Base-by-base conservation (phyloP, 2,113 vertebrate species). In the Platycercus adscitus region DNA sequence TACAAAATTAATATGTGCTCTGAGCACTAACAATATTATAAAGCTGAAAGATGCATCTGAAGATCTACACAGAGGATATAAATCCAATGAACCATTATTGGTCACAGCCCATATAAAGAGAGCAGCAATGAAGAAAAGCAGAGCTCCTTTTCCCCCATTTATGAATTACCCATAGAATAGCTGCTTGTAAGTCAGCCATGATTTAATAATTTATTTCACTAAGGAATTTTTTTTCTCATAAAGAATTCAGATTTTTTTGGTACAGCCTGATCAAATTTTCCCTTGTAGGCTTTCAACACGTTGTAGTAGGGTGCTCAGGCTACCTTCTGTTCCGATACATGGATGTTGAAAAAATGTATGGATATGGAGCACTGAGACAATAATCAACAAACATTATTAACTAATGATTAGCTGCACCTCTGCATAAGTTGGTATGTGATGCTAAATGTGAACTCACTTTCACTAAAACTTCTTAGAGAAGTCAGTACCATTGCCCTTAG, bases 21-120 rank as follows among this genome's bases (percentile, higher is more conserved):
- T 95, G 76, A 89, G 29, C 76, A 77, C 94, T 87, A 81, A 71
- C 91, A 71, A 86, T 92, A 96, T 86, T 85, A 81, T 69, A 82
- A 55, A 69, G 49, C 49, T 94, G 56, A 71, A 82, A 49, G 49
- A 93, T 50, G 13, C 41, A 86, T 88, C 76, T 93, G 88, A 77
- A 93, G 37, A 58, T 95, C 87, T 92, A 93, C 26, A 68, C 9
- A 84, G 91, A 75, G 37, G 78, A 95, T 69, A 85, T 33, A 75
- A 85, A 90, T 91, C 79, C 90, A 92, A 63, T 64, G 81, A 85
- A 81, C 43, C 46, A 65, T 14, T 70, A 70, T 23, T 80, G 66
- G 70, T 53, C 81, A 75, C 68, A 39, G 79, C 65, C 49, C 89
- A 81, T 50, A 69, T 47, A 88, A 60, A 65, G 39, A 63, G 7